Conservation (phyloP, 2,113 vertebrate species). For the Mohoua ochrocephala region DNA sequence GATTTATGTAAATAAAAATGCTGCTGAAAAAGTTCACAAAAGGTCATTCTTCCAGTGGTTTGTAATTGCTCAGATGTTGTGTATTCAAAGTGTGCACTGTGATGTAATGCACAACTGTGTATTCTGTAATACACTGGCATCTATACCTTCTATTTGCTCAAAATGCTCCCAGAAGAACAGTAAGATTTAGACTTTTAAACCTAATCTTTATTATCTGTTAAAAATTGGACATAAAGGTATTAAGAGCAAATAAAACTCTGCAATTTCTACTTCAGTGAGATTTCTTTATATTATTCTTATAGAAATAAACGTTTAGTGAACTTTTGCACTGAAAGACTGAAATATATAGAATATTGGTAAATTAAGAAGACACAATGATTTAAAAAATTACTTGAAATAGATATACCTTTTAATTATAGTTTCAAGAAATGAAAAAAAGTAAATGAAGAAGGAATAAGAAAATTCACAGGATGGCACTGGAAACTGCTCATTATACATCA, state of each 20-base stretch:
- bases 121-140: not conserved
- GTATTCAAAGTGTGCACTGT: not conserved
- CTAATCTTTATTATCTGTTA: not conserved
- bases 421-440: not conserved
- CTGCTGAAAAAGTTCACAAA: not conserved
- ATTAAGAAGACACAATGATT: not conserved
- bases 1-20: not conserved
- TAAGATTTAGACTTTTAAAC: not conserved
- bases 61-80: not conserved
- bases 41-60: not conserved
- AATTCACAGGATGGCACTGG: not conserved
- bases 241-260: not conserved
- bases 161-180: not conserved
- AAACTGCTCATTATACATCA: not conserved
- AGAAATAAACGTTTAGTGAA: not conserved
- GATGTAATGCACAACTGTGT: not conserved
- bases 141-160: not conserved
- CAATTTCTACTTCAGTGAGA: not conserved
- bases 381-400: not conserved
- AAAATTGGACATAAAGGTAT: not conserved
- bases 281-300: not conserved
- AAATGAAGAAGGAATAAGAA: not conserved
- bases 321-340: not conserved
- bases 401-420: not conserved
- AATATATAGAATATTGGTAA: not conserved